Evolutionary conservation across 1,140 invertebrate species (phyloP), one percentile per base, ranked within the genome.

Genomic region (Neodiprion lecontei): DNA sequence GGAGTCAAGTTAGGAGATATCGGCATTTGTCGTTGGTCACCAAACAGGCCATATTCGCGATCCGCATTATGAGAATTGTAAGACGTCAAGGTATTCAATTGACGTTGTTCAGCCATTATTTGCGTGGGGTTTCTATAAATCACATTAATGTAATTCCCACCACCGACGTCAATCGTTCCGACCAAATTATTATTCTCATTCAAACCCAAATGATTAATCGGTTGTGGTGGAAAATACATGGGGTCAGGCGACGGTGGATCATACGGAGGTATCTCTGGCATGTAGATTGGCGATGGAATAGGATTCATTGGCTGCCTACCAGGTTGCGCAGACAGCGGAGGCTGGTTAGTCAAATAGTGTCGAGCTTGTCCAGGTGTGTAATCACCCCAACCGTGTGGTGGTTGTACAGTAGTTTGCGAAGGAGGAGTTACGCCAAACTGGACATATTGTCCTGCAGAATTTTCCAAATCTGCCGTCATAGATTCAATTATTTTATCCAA

Each of bases 401-500:
- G 1, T 40, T 40, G 28, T 40, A 40, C 28, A 4, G 82, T 76
- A 7, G 82, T 66, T 77, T 87, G 85, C 73, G 86, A 87, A 40
- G 88, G 85, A 72, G 85, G 81, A 23, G 88, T 84, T 72, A 89
- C 87, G 14, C 89, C 89, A 70, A 92, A 88, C 49, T 91, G 90
- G 14, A 89, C 88, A 76, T 91, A 92, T 78, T 90, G 90, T 47
- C 90, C 91, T 72, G 91, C 89, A 28, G 88, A 87, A 82, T 82
- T 90, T 77, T 91, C 89, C 49, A 90, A 87, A 79, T 92, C 91
- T 48, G 91, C 89, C 23, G 91, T 91, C 88, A 92, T 91, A 72
- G 91, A 89, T 75, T 91, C 89, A 40, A 92, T 92, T 72, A 92
- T 91, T 82, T 92, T 90, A 79, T 92, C 91, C 76, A 92, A 85